These are phyloP conservation scores for Fratercula arctica DNA, from an alignment of 2,797 vertebrate genomes.

Conservation along the genomic window DNA sequence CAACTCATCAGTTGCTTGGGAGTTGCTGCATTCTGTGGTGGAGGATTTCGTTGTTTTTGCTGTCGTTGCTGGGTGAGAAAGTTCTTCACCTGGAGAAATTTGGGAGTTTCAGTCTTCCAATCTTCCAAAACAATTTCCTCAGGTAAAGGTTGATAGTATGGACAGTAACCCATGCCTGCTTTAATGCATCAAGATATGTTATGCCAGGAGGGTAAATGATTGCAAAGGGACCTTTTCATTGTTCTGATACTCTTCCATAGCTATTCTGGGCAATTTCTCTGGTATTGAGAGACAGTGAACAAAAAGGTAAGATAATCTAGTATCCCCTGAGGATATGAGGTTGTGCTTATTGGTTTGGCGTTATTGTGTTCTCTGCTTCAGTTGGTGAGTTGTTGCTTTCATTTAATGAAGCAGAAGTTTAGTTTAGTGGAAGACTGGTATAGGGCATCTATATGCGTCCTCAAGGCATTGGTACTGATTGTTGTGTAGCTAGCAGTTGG, in stretches of 20 bases:
- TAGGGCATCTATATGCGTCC: rapidly evolving
- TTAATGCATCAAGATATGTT: not conserved
- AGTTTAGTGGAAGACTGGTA: not conserved
- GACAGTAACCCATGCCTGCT: not conserved
- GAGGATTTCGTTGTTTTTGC: not conserved
- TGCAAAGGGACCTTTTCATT: not conserved
- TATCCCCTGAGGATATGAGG: not conserved
- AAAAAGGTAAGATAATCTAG: not conserved
- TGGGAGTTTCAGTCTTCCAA: not conserved
- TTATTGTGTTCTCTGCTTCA: not conserved
- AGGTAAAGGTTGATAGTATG: not conserved
- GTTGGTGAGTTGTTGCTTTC: not conserved
- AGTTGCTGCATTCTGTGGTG: not conserved
- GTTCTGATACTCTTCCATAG: not conserved
- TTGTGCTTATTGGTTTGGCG: not conserved
- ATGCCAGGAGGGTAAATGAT: not conserved
- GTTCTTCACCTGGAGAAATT: not conserved
- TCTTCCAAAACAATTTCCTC: not conserved
- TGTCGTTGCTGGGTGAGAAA: not conserved
- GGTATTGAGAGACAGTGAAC: not conserved
- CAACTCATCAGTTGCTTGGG: not conserved
- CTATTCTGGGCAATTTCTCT: not conserved
- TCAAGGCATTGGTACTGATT: not conserved
- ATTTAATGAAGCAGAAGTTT: not conserved
- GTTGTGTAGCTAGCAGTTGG: not conserved